Evolutionary conservation across 1,140 invertebrate species (phyloP).

Genomic region (Hyles euphorbiae): DNA sequence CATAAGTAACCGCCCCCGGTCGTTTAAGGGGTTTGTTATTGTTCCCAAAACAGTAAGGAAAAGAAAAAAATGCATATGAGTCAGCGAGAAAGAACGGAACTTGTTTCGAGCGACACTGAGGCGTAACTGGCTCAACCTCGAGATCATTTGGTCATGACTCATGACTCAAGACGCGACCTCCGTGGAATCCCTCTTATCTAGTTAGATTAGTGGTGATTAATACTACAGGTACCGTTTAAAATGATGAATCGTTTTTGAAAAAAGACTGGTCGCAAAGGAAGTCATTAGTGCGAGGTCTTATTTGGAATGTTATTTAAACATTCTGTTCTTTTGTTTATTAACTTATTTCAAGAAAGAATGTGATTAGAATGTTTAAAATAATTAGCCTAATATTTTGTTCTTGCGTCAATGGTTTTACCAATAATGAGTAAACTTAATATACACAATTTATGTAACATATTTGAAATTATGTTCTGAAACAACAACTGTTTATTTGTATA

Average conservation of each 20-base stretch:
- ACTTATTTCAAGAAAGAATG: too few relatives aligned
- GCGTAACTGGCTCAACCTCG: slow-evolving; percentile 6
- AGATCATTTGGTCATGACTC: slow-evolving; percentile 32
- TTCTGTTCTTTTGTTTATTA: too few relatives aligned
- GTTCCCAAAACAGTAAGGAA: slow-evolving; percentile 20
- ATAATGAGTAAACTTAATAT: too few relatives aligned
- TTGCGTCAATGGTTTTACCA: too few relatives aligned
- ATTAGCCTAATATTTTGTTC: too few relatives aligned
- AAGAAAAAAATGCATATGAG: slow-evolving; percentile 36
- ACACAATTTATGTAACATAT: too few relatives aligned
- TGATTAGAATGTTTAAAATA: too few relatives aligned
- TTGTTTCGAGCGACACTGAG: slow-evolving; percentile 13
- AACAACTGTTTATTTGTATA: too few relatives aligned
- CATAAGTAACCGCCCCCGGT: slow-evolving; percentile 10
- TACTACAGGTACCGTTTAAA: too few relatives aligned
- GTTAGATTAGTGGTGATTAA: slow-evolving; percentile 14
- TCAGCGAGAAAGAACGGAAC: slow-evolving; percentile 30
- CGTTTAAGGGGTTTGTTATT: slow-evolving; percentile 8
- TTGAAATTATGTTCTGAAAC: too few relatives aligned
- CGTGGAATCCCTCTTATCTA: slow-evolving; percentile 31
- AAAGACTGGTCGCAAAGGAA: not conserved
- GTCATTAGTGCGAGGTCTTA: not conserved
- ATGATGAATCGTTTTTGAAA: too few relatives aligned
- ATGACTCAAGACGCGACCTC: slow-evolving; percentile 22
- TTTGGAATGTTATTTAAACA: not conserved